Conservation (phyloP, 2,113 vertebrate genomes). For the Holacanthus passer region DNA sequence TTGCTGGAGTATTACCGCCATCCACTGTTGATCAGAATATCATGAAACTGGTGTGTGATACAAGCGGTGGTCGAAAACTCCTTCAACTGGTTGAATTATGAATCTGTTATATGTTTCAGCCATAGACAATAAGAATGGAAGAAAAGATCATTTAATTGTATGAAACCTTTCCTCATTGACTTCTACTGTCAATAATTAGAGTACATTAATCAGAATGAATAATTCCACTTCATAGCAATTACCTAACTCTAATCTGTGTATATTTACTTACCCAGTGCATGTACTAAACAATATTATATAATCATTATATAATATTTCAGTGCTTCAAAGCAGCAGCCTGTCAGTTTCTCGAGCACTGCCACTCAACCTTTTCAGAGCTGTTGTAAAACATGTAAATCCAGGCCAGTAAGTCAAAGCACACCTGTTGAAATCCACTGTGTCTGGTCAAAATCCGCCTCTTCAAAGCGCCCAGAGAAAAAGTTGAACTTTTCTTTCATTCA, state of each 20-base stretch:
- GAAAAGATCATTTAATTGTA: neutral
- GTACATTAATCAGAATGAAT: neutral
- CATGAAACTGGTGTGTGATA: neutral
- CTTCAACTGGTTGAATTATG: neutral
- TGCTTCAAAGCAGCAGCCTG: neutral
- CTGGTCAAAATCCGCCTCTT: conserved; percentile 37
- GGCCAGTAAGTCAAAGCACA: conserved; percentile 27
- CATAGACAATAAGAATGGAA: neutral
- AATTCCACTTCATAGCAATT: conserved; percentile 8
- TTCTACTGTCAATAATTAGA: neutral
- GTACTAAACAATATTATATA: neutral
- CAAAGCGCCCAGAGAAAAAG: conserved; percentile 34
- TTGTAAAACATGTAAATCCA: conserved; percentile 42
- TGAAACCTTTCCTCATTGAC: neutral
- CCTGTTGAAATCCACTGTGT: conserved; percentile 42
- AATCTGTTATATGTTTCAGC: neutral
- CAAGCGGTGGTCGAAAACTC: neutral
- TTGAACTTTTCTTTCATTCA: conserved; percentile 18
- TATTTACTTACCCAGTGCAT: neutral
- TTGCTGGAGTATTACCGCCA: neutral
- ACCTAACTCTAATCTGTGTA: neutral
- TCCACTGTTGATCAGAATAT: no score
- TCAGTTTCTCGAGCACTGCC: neutral
- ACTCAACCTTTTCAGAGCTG: conserved; percentile 29
- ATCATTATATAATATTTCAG: conserved; percentile 1